phyloP scores from a whole-genome alignment of 1,140 invertebrate species.

The Euwallacea fornicatus region DNA sequence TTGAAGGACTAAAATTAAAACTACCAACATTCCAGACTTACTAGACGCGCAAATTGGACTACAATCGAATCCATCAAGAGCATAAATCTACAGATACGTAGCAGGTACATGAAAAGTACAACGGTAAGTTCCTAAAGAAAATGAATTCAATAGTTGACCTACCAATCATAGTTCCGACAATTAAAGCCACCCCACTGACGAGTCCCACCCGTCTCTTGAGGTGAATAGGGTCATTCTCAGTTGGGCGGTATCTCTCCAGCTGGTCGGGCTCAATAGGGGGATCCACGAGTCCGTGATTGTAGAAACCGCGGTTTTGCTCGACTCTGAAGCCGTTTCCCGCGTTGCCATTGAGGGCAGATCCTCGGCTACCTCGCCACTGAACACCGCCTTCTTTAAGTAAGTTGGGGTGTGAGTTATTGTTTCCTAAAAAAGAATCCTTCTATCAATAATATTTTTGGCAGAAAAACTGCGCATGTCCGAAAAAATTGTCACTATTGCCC shows the following conservation, averaged over 20 bases:
- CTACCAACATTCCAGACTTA: no score
- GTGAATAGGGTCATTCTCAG: slow-evolving; percentile 92
- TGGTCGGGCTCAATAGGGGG: slow-evolving; percentile 55
- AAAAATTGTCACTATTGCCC: no score
- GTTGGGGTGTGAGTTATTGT: slow-evolving; percentile 50
- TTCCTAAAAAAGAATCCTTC: slow-evolving; percentile 43
- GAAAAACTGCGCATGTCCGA: no score
- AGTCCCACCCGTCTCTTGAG: slow-evolving; percentile 97
- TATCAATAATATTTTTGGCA: no score
- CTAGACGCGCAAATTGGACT: no score
- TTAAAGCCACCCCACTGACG: slow-evolving; percentile 97
- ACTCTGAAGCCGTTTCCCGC: slow-evolving; percentile 45
- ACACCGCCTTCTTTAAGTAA: slow-evolving; percentile 49
- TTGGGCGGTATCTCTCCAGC: slow-evolving; percentile 88
- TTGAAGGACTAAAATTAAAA: no score
- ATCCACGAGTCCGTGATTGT: slow-evolving; percentile 51
- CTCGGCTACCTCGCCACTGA: slow-evolving; percentile 51
- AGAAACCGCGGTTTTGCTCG: slow-evolving; percentile 1
- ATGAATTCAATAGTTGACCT: slow-evolving; percentile 21
- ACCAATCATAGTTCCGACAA: slow-evolving; percentile 94
- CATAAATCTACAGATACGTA: no score
- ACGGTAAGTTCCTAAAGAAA: neutral
- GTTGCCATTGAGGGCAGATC: slow-evolving; percentile 42
- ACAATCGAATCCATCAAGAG: no score
- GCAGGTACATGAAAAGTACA: no score